phyloP scores from a whole-genome alignment of 2,113 vertebrate genomes.

The Leptosomus discolor region DNA sequence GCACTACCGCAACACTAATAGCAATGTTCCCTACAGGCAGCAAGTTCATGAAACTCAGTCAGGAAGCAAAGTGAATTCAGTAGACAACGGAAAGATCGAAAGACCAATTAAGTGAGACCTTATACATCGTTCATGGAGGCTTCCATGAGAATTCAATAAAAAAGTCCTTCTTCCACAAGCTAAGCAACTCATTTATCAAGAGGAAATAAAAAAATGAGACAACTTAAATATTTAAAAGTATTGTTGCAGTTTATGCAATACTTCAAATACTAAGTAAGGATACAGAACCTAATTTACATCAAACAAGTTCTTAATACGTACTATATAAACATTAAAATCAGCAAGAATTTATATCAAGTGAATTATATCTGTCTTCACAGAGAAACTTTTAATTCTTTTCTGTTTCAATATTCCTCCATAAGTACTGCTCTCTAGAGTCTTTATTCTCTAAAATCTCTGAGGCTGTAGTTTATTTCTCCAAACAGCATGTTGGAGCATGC shows the following conservation, averaged over 20 bases:
- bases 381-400: neutral
- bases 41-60: conserved; percentile 18
- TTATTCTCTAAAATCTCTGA: neutral
- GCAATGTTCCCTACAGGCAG: neutral
- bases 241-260: neutral
- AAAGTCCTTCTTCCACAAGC: neutral
- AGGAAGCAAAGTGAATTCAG: neutral
- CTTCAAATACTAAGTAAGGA: neutral
- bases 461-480: neutral
- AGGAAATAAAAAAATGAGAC: neutral
- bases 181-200: neutral
- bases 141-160: neutral
- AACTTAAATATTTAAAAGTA: neutral
- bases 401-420: neutral
- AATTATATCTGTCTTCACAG: neutral
- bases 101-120: conserved; percentile 14
- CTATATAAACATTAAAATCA: neutral
- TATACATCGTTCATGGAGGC: neutral
- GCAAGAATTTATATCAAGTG: neutral
- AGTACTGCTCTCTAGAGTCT: neutral
- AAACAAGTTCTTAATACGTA: neutral
- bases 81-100: neutral
- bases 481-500: neutral
- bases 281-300: neutral
- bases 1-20: neutral